Conservation (phyloP, 2,113 vertebrate genomes). For the Hirundichthys speculiger region DNA sequence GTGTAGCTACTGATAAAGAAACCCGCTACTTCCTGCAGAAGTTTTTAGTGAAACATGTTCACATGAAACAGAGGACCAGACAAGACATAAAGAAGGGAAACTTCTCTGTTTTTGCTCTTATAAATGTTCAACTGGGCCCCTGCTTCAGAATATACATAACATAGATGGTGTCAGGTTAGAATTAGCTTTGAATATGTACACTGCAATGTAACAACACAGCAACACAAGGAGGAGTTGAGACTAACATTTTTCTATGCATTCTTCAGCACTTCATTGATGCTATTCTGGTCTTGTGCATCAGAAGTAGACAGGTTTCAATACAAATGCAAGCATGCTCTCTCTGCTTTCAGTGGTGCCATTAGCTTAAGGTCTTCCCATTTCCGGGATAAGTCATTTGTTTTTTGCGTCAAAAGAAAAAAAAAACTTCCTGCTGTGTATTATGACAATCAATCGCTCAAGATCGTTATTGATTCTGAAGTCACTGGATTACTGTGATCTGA, state of each 20-base stretch:
- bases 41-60: too few species aligned
- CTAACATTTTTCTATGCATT: not conserved
- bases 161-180: not conserved
- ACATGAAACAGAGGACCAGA: too few species aligned
- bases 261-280: not conserved
- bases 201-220: not conserved
- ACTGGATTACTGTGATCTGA: constrained; percentile 3
- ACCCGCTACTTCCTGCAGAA: too few species aligned
- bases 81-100: too few species aligned
- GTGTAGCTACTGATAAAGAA: too few species aligned
- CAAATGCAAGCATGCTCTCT: constrained; percentile 34
- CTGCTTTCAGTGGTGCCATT: not conserved
- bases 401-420: constrained; percentile 6
- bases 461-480: constrained; percentile 3
- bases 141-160: too few species aligned
- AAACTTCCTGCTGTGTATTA: not conserved
- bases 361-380: constrained; percentile 29
- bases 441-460: constrained; percentile 16
- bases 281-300: constrained; percentile 8
- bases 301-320: constrained; percentile 14
- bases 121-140: too few species aligned
- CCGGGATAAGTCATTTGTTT: constrained; percentile 18
- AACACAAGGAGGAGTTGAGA: constrained; percentile 9
- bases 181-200: not conserved
- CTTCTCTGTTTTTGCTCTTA: too few species aligned